Evolutionary conservation across 2,888 invertebrate species (phyloP), one percentile per base, ranked within the genome.

Genomic region (Furcula furcula): DNA sequence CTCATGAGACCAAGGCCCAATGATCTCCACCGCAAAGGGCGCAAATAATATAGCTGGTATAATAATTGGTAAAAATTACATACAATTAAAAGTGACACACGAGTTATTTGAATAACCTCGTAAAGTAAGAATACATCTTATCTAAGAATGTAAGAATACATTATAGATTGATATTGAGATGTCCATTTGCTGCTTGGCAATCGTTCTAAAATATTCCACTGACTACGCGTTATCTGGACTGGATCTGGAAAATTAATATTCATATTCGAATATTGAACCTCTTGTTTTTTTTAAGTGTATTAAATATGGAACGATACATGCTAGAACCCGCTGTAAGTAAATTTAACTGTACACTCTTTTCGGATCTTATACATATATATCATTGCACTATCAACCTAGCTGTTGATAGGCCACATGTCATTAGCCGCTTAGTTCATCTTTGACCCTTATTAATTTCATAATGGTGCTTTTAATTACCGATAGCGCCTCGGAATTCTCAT

Each of bases 261-360:
- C n/a, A n/a, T n/a, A n/a, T n/a, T n/a, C n/a, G n/a, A n/a, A n/a
- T n/a, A n/a, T n/a, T n/a, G n/a, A n/a, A n/a, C n/a, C n/a, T n/a
- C n/a, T n/a, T n/a, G n/a, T n/a, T n/a, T n/a, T n/a, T n/a, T n/a
- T n/a, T n/a, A n/a, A n/a, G n/a, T n/a, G n/a, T n/a, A n/a, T n/a
- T n/a, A n/a, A n/a, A 45, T 58, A 74, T 76, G 76, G 68, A 75
- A 52, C 29, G 51, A 4, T 76, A 75, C 36, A 73, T 45, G 45
- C 58, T 60, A 27, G 65, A 67, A 42, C 53, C 60, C 7, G 33
- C 55, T 4, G 76, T 74, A 33, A 71, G 69, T 65, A 32, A 25
- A 4, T 14, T 32, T 20, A 30, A 23, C 18, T 16, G 16, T 28
- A n/a, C 18, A 28, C 30, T 33, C 32, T 20, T 21, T 20, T 30